These are phyloP conservation scores for Apis cerana DNA, from an alignment of 1,140 invertebrate species.

Conservation along the genomic window DNA sequence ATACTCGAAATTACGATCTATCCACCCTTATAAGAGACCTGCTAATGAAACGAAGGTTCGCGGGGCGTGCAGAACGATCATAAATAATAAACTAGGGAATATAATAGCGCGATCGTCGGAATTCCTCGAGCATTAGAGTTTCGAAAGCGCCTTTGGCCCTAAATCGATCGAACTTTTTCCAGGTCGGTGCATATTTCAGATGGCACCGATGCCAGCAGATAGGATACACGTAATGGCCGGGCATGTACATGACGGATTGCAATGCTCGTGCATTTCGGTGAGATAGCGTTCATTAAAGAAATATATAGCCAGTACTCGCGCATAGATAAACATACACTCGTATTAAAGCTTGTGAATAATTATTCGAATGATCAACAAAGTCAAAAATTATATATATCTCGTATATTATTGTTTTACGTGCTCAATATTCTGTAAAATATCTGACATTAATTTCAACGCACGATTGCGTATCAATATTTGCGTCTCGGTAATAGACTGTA, in stretches of 20 bases:
- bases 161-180: constrained; percentile 54
- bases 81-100: constrained; percentile 7
- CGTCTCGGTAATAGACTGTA: too few species aligned
- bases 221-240: constrained; percentile 49
- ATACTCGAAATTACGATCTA: not conserved
- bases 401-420: too few species aligned
- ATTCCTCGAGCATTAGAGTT: constrained; percentile 24
- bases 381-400: not conserved
- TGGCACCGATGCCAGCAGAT: constrained; percentile 54
- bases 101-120: constrained; percentile 21
- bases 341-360: not conserved
- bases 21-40: not conserved
- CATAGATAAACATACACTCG: not conserved
- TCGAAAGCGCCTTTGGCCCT: constrained; percentile 13
- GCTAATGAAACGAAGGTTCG: not conserved
- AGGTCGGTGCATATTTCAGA: constrained; percentile 54
- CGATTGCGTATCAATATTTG: too few species aligned
- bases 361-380: not conserved
- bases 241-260: constrained; percentile 53
- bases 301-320: constrained; percentile 17
- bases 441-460: too few species aligned
- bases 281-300: constrained; percentile 57
- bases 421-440: too few species aligned
- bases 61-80: not conserved
- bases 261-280: constrained; percentile 14